Conservation (phyloP, 1,140 invertebrate genomes). For the Marisa cornuarietis region DNA sequence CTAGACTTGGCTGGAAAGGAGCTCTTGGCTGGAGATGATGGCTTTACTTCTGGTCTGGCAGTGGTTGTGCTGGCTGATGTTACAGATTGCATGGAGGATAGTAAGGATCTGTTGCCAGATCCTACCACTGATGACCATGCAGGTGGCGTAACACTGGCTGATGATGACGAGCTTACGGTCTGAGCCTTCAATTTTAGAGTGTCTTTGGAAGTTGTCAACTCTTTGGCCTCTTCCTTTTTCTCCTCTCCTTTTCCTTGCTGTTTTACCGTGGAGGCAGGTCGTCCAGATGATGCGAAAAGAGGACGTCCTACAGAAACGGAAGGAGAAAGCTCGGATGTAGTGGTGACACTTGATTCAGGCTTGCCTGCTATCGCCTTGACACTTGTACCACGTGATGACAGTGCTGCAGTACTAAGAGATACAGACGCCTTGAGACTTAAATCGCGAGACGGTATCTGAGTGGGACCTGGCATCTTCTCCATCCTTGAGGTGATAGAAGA, state of each 20-base stretch:
- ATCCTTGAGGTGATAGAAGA: constrained; percentile 4
- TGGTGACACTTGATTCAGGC: constrained; percentile 1
- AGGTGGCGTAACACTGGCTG: constrained; percentile 10
- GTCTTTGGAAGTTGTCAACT: constrained; percentile 6
- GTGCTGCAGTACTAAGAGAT: not conserved
- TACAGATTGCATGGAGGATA: not conserved
- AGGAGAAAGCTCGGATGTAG: not conserved
- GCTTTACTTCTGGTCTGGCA: constrained; percentile 9
- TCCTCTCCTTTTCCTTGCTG: not conserved
- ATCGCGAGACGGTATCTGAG: not conserved
- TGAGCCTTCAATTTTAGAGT: constrained; percentile 15
- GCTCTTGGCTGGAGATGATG: constrained; percentile 17
- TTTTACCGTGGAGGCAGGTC: not conserved
- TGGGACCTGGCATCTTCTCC: not conserved
- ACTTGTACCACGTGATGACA: constrained; percentile 3
- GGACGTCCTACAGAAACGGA: constrained; percentile 2
- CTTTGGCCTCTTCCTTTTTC: not conserved
- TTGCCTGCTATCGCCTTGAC: constrained; percentile 12
- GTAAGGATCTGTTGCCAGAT: not conserved
- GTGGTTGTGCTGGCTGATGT: not conserved
- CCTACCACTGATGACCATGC: not conserved
- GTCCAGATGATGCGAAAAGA: not conserved
- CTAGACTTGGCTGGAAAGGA: constrained; percentile 7
- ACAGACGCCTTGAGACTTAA: constrained; percentile 26
- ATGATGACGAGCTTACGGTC: constrained; percentile 11